Evolutionary conservation across 2,888 invertebrate species (phyloP), one percentile per base, ranked within the genome.

Genomic region (Tortricodes alternella): DNA sequence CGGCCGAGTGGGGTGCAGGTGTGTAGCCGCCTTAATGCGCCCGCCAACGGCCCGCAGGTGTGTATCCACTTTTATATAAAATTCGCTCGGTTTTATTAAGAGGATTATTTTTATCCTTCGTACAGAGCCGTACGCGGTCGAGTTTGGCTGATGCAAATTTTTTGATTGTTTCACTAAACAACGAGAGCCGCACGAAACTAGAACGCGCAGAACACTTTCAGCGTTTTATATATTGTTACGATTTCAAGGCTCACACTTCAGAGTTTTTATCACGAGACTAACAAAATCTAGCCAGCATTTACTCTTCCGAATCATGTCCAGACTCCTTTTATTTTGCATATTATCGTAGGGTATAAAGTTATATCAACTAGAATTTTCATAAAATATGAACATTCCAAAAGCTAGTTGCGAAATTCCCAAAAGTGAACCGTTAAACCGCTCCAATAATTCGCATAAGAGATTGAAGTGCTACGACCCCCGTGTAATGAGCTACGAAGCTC

Each of bases 391-490:
- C n/a, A n/a, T 29, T n/a, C 29, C 4, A 29, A 5, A 9, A 11
- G 5, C 21, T 37, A 32, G 23, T 32, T 15, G 8, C 19, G 34
- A 41, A 39, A 34, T 39, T 19, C 5, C 11, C 13, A 23, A n/a
- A 52, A 68, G 60, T 65, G 62, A 59, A 68, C 62, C 70, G 66
- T 60, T 61, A 64, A 73, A 58, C 66, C 57, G 65, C 71, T 59
- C 66, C 72, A 73, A 74, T 53, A 29, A 15, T 29, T 75, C 69
- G 75, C 65, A 72, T 69, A 73, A 74, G 69, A 76, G 73, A 80
- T 82, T 78, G 78, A 69, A 79, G 73, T 73, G 57, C 58, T 46
- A 46, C 52, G 51, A 46, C 24, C 38, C 18, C 21, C 13, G 13
- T 4, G 58, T 58, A 58, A 58, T 51, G 52, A 39, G 58, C 58